These are phyloP conservation scores for Trichosurus vulpecula DNA, from an alignment of 2,797 vertebrate species.

Conservation along the genomic window DNA sequence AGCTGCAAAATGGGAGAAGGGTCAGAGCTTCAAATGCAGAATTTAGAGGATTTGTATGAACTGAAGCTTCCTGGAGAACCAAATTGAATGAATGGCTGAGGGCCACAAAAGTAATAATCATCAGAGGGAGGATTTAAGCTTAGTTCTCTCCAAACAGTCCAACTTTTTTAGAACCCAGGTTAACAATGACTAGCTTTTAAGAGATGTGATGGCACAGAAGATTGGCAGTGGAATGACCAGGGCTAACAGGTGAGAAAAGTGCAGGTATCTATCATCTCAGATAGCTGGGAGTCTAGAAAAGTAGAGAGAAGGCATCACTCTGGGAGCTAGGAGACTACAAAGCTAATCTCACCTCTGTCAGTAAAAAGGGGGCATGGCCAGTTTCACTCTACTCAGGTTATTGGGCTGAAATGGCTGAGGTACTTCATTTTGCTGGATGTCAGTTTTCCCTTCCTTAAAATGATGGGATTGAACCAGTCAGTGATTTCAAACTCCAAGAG, in stretches of 20 bases:
- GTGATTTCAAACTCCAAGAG: neutral
- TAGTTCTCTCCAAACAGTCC: neutral
- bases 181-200: neutral
- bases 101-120: neutral
- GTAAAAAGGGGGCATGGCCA: neutral
- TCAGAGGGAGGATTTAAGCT: neutral
- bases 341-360: neutral
- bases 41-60: neutral
- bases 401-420: neutral
- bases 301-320: neutral
- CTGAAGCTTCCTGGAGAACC: neutral
- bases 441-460: neutral
- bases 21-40: neutral
- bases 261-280: neutral
- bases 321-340: neutral
- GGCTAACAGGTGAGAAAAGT: no score
- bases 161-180: neutral
- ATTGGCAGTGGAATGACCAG: neutral
- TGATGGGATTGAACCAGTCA: neutral
- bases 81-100: neutral
- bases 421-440: neutral
- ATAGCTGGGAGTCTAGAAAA: neutral
- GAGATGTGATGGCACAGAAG: neutral
- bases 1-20: neutral
- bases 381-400: neutral